These are phyloP conservation scores for Antheraea yamamai DNA, from an alignment of 2,888 invertebrate species.

Conservation along the genomic window DNA sequence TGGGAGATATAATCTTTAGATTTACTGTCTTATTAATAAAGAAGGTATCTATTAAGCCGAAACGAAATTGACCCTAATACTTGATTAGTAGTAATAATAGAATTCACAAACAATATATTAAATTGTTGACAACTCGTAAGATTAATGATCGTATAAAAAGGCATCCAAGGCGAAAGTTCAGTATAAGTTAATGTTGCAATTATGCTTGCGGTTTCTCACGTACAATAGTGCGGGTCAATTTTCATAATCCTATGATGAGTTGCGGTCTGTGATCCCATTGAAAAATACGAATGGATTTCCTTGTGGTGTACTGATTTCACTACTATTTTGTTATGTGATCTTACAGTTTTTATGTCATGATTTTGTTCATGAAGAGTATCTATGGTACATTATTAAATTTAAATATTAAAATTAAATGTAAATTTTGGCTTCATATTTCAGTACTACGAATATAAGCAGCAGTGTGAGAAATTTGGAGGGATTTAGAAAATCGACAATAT, in stretches of 20 bases:
- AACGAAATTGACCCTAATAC: not conserved
- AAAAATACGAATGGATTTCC: conserved; percentile 36
- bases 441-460: not conserved
- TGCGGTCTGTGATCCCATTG: conserved; percentile 42
- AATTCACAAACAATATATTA: conserved; percentile 1
- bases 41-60: not conserved
- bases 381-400: not conserved
- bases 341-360: not conserved
- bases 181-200: conserved; percentile 34
- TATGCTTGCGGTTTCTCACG: conserved; percentile 38
- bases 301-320: conserved; percentile 23
- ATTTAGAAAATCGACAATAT: not conserved
- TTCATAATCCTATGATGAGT: conserved; percentile 40
- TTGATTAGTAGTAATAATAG: not conserved
- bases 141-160: conserved; percentile 30
- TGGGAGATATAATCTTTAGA: not conserved
- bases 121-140: conserved; percentile 16
- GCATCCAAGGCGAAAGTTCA: conserved; percentile 41
- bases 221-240: conserved; percentile 39
- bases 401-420: not conserved
- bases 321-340: not conserved
- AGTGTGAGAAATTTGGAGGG: not conserved
- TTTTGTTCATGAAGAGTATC: not conserved
- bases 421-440: not conserved
- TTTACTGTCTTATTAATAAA: not conserved